Evolutionary conservation across 2,797 vertebrate genomes (phyloP).

Genomic region (Artibeus lituratus): DNA sequence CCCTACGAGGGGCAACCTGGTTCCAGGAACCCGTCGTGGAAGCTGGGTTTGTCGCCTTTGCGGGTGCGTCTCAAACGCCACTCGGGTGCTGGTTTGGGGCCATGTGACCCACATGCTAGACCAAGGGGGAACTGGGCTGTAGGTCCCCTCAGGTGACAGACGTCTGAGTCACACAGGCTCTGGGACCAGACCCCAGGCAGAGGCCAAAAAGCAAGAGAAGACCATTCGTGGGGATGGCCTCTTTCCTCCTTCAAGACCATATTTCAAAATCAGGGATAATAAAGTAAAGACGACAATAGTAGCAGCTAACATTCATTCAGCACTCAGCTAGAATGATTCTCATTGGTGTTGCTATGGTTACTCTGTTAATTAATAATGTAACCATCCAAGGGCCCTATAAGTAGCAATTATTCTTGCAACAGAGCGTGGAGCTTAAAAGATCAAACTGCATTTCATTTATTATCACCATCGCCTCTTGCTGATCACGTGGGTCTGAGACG

Average conservation of each 20-base stretch:
- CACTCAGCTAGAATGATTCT: not conserved
- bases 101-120: not conserved
- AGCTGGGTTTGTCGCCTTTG: conserved; percentile 46
- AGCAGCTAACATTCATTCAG: not conserved
- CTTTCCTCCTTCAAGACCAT: not conserved
- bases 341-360: not conserved
- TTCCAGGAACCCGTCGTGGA: conserved; percentile 54
- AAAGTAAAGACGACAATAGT: not conserved
- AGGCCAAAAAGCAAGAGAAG: not conserved
- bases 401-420: not conserved
- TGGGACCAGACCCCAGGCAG: not conserved
- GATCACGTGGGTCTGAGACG: not conserved
- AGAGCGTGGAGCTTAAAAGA: not conserved
- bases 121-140: not conserved
- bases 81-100: not conserved
- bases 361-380: not conserved
- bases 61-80: not conserved
- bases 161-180: not conserved
- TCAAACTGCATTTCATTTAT: no score
- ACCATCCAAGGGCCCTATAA: not conserved
- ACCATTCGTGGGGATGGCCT: not conserved
- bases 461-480: not conserved
- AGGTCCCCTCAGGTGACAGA: not conserved
- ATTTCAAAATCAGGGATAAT: not conserved
- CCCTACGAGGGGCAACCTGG: not conserved